Evolutionary conservation across 2,797 vertebrate species (phyloP).

Genomic region (Paguma larvata): DNA sequence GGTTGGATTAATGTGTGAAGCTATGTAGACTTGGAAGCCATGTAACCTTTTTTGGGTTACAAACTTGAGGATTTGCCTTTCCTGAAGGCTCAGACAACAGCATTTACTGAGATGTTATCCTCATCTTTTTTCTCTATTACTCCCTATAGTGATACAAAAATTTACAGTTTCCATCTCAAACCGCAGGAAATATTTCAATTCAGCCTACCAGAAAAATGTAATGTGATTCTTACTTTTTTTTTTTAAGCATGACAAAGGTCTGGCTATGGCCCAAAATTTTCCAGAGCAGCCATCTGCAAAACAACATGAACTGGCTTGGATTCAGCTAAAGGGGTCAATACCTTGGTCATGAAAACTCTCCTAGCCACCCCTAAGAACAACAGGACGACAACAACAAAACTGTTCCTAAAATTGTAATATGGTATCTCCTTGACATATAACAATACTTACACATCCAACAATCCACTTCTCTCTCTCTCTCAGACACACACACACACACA

Average conservation of each 20-base stretch:
- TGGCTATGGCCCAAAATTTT: conserved; percentile 36
- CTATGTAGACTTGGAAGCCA: not conserved
- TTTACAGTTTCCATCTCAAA: conserved; percentile 36
- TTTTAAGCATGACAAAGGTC: not conserved
- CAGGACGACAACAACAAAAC: not conserved
- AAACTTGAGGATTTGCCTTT: conserved; percentile 5
- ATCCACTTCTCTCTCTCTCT: not conserved
- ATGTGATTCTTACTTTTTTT: not conserved
- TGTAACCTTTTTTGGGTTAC: not conserved
- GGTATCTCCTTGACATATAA: not conserved
- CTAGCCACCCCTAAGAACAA: conserved; percentile 16
- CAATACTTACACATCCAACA: not conserved
- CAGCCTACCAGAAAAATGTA: conserved; percentile 25
- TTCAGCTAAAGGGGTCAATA: conserved; percentile 9
- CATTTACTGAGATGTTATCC: not conserved
- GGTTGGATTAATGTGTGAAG: not conserved
- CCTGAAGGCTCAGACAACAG: not conserved
- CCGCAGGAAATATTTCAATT: conserved; percentile 49
- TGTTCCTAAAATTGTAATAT: not conserved
- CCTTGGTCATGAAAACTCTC: not conserved
- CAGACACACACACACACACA: not conserved
- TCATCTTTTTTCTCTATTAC: conserved; percentile 29
- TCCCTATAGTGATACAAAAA: conserved; percentile 5
- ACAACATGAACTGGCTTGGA: conserved; percentile 32
- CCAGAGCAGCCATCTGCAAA: conserved; percentile 23